Evolutionary conservation across 2,797 vertebrate species (phyloP).

Genomic region (Lepus townsendii): DNA sequence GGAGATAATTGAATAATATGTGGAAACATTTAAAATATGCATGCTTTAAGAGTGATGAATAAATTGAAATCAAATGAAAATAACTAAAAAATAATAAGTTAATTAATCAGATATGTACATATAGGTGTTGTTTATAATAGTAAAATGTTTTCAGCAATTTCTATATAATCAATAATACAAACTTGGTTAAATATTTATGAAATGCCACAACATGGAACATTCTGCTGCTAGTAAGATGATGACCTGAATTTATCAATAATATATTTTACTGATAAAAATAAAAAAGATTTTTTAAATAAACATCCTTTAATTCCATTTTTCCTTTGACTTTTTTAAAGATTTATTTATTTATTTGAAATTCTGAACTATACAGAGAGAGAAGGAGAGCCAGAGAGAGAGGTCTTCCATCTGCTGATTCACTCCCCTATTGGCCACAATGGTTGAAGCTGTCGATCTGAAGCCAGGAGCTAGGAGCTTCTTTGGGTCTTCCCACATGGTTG

Average conservation of each 20-base stretch:
- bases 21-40: constrained; percentile 9
- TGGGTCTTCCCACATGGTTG: no score
- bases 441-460: no score
- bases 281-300: no score
- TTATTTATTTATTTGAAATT: no score
- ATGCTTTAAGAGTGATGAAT: background rate
- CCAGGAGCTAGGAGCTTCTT: no score
- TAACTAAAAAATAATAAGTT: background rate
- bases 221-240: background rate
- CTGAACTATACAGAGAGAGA: no score
- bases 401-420: no score
- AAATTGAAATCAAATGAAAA: background rate
- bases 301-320: no score
- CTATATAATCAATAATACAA: background rate
- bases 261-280: background rate
- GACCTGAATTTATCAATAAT: background rate
- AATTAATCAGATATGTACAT: background rate
- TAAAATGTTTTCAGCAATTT: background rate
- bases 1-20: background rate
- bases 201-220: background rate
- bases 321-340: no score
- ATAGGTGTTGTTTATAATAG: background rate
- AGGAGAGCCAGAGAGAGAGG: no score
- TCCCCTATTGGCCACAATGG: no score
- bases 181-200: background rate